phyloP scores from a whole-genome alignment of 2,113 vertebrate species.

The Conger conger region DNA sequence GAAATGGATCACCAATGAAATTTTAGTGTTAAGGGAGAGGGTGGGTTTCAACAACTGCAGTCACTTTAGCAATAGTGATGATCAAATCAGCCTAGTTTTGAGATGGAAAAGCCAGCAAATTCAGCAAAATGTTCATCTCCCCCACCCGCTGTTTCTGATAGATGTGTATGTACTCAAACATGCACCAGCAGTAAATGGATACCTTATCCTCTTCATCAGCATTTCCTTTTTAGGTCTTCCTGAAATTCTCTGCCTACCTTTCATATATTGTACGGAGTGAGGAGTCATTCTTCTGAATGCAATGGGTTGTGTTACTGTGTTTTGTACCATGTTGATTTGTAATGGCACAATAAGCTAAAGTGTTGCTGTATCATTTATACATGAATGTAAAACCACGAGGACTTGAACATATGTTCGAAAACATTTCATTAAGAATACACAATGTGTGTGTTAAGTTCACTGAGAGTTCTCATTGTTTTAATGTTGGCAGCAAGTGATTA shows the following conservation, averaged over 20 bases:
- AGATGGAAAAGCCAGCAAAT: neutral
- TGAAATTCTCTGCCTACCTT: neutral
- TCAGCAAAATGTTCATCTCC: neutral
- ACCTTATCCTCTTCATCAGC: neutral
- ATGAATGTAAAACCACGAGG: slow-evolving; percentile 28
- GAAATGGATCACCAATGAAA: neutral
- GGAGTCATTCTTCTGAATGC: slow-evolving; percentile 28
- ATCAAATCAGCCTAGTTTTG: neutral
- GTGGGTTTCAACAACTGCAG: neutral
- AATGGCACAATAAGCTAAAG: slow-evolving; percentile 18
- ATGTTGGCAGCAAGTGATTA: neutral
- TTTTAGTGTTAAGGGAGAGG: neutral
- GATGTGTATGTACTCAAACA: too few relatives aligned
- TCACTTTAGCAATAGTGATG: neutral
- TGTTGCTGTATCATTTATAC: slow-evolving; percentile 20
- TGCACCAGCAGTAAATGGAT: neutral
- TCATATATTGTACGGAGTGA: slow-evolving; percentile 22
- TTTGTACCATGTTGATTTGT: slow-evolving; percentile 33
- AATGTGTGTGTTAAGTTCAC: neutral
- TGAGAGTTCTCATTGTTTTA: neutral
- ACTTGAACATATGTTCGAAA: neutral
- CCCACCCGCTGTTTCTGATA: neutral
- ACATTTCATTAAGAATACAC: too few relatives aligned
- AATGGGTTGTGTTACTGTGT: slow-evolving; percentile 26
- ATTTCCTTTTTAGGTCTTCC: neutral